Evolutionary conservation across 2,113 vertebrate species (phyloP).

Genomic region (Orycteropus afer): DNA sequence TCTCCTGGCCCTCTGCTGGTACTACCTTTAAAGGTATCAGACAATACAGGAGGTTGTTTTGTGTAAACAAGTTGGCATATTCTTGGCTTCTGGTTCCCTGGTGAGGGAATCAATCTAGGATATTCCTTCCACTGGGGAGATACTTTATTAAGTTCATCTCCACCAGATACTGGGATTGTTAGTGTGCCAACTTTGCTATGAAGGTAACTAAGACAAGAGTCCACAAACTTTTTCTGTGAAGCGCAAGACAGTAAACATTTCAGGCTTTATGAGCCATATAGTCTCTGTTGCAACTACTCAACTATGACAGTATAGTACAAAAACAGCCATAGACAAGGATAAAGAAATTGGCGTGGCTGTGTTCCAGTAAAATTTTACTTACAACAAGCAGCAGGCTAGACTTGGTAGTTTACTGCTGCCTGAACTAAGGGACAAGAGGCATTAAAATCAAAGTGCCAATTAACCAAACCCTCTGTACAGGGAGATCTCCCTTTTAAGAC

Average conservation of each 20-base stretch:
- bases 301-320: neutral
- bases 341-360: neutral
- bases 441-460: neutral
- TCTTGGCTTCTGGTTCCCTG: conserved; percentile 4
- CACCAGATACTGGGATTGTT: neutral
- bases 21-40: conserved; percentile 87
- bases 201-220: conserved; percentile 19
- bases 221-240: neutral
- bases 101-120: neutral
- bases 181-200: neutral
- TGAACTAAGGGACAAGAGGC: neutral
- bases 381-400: neutral
- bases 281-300: neutral
- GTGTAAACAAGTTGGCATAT: neutral
- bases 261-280: neutral
- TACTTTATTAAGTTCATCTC: neutral
- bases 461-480: neutral
- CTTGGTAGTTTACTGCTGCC: neutral
- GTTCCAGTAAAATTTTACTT: neutral
- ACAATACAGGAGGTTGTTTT: neutral
- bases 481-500: neutral
- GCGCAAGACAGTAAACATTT: conserved; percentile 6
- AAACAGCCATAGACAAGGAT: neutral
- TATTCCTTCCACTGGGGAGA: neutral
- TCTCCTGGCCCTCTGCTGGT: conserved; percentile 90